Conservation (phyloP, 2,888 invertebrate genomes). For the Neuroscelio doddi region DNA sequence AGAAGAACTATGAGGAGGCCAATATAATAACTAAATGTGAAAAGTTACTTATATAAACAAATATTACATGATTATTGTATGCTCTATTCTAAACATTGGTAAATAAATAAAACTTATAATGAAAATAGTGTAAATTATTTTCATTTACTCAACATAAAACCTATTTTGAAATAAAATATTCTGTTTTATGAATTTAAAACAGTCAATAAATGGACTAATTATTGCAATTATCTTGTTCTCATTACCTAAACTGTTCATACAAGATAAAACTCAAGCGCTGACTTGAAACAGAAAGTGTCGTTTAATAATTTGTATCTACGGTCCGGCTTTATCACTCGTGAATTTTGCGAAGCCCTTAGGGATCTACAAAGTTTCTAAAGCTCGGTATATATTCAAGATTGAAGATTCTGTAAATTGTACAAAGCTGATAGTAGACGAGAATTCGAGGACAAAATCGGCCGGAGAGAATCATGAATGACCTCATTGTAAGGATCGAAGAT, state of each 20-base stretch:
- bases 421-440: constrained; percentile 6
- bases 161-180: too few relatives aligned
- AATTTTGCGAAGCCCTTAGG: constrained; percentile 15
- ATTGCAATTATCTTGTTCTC: not conserved
- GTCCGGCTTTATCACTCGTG: constrained; percentile 15
- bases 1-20: too few relatives aligned
- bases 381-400: constrained; percentile 9
- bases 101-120: too few relatives aligned
- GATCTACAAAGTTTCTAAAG: constrained; percentile 9
- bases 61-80: too few relatives aligned
- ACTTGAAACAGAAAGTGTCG: constrained; percentile 7
- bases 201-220: too few relatives aligned
- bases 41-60: too few relatives aligned
- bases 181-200: too few relatives aligned
- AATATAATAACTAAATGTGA: too few relatives aligned
- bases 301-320: constrained; percentile 17
- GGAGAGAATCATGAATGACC: constrained; percentile 12
- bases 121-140: too few relatives aligned
- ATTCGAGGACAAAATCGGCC: constrained; percentile 8
- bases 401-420: constrained; percentile 11
- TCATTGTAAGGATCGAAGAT: constrained; percentile 15
- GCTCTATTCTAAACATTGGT: too few relatives aligned
- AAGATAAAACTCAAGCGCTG: constrained; percentile 10
- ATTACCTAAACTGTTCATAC: not conserved
- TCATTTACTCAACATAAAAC: too few relatives aligned